Base-by-base conservation (phyloP, 1,140 invertebrate species). In the Camponotus vicinus region DNA sequence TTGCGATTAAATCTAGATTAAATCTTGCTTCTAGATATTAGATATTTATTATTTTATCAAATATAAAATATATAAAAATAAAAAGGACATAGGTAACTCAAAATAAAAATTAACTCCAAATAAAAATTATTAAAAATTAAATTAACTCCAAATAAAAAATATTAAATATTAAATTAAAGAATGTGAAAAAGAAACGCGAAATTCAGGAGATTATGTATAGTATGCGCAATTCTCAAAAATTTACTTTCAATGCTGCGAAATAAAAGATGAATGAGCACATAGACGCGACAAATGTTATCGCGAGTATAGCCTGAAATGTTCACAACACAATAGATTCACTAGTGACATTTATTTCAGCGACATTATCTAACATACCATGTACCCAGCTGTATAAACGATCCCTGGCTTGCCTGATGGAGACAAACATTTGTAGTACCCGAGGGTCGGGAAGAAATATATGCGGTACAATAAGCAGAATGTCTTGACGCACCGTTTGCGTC, bases 361-460 rank as follows among this genome's bases (percentile, higher is more conserved):
- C 79, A 57, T 83, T 83, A 83, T 83, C 79, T 83, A 70, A 75
- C 69, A 63, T 57, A 63, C 55, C 79, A 61, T 83, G 69, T 83
- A 83, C 79, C 55, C 79, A 75, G 79, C 79, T 83, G 59, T 83
- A 83, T 83, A 83, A 83, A 83, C 79, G 79, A 83, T 83, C 79
- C 40, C 49, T 45, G 27, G 52, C 79, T 73, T 45, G 79, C 27
- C 79, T 83, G 79, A 83, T 83, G 69, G 79, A 83, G 69, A 83
- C 79, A 83, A 83, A 83, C 79, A 83, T 83, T 83, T 83, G 69
- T 83, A 40, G 55, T 75, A 83, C 55, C 79, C 79, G n/a, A n/a
- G 79, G 69, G 79, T 83, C 79, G 69, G 67, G 64, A 73, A 83
- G 69, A 83, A 73, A 83, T 73, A 83, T 57, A 59, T 1, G 18